Percentiles rank a stretch among this genome's conserved stretches.
Conservation (phyloP, 2,113 vertebrate genomes). For the Rissa tridactyla region DNA sequence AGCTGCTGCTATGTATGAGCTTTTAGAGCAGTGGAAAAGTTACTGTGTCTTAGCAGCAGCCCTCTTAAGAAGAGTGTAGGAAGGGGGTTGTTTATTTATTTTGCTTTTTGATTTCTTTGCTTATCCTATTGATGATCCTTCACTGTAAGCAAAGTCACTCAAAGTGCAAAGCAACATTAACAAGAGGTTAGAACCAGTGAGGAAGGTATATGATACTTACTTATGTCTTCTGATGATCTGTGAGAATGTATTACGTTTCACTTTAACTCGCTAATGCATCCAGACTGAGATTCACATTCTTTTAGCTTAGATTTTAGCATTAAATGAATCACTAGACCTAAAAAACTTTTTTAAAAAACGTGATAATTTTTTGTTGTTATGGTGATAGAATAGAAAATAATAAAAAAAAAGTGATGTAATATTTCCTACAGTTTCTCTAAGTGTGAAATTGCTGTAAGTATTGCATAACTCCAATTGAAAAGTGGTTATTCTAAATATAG, state of each 20-base stretch:
- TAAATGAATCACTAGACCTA: not conserved
- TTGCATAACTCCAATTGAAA: not conserved
- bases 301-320: not conserved
- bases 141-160: not conserved
- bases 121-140: not conserved
- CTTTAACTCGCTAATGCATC: not conserved
- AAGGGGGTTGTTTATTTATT: not conserved
- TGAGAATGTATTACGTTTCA: not conserved
- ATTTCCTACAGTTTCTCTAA: not conserved
- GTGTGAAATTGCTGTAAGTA: not conserved
- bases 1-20: not conserved
- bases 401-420: not conserved
- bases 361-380: not conserved
- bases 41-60: not conserved
- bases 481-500: not conserved
- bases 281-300: not conserved
- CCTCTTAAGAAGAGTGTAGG: not conserved
- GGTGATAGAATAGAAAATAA: not conserved
- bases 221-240: not conserved
- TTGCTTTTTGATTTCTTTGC: not conserved
- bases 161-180: not conserved
- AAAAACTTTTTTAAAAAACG: not conserved
- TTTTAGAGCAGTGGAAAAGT: not conserved
- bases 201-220: not conserved
- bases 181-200: not conserved